Evolutionary conservation across 2,797 vertebrate species (phyloP).

Genomic region (Hirundo rustica): DNA sequence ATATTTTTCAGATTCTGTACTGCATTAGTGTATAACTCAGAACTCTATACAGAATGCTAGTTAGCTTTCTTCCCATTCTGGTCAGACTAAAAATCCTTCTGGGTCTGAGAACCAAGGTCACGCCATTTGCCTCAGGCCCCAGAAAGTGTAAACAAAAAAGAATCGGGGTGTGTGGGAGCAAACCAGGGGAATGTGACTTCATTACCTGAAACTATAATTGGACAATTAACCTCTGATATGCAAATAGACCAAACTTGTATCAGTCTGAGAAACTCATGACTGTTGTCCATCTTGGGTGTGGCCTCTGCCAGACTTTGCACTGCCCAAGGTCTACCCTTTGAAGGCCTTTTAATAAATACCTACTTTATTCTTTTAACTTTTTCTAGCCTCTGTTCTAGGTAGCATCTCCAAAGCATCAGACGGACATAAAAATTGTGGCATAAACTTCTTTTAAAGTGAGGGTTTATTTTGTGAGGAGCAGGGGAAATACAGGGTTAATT

Average conservation of each 20-base stretch:
- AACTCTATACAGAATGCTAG: not conserved
- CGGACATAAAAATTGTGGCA: not conserved
- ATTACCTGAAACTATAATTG: not conserved
- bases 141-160: not conserved
- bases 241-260: too few species aligned
- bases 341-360: not conserved
- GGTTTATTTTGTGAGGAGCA: not conserved
- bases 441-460: not conserved
- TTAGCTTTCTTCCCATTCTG: not conserved
- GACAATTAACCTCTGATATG: not conserved
- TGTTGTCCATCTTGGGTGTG: not conserved
- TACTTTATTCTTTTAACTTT: not conserved
- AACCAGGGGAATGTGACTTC: not conserved
- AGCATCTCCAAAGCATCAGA: not conserved
- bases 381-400: not conserved
- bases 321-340: not conserved
- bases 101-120: not conserved
- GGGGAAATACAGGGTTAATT: not conserved
- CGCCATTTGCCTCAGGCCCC: not conserved
- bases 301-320: not conserved
- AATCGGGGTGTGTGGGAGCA: not conserved
- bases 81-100: not conserved
- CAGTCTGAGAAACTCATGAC: fast-evolving
- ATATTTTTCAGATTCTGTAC: not conserved
- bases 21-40: not conserved